Base-by-base conservation (phyloP, 2,797 vertebrate genomes). In the Dendrocincla fuliginosa region DNA sequence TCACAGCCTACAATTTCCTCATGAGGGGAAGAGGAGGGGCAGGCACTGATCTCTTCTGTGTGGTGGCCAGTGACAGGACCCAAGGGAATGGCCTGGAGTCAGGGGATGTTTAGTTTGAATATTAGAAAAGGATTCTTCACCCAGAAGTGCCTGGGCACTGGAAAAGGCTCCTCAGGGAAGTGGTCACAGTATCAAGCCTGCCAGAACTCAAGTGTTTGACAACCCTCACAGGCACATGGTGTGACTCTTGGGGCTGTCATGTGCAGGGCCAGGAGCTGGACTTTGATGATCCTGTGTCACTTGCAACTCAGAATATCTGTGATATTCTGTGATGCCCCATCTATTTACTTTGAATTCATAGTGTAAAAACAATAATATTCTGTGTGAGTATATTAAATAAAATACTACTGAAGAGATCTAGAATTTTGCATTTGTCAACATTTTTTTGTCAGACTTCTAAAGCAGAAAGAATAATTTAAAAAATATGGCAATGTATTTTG, bases 11-110 rank as follows among this genome's bases (percentile, higher is more conserved):
- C 50, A 64, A 5, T n/a, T 64, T 64, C 50, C n/a, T 64, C 0
- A 0, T 9, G 16, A 70, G 4, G 23, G 19, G 11, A 63, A 33
- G 1, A 39, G 16, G 5, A 82, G 24, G 35, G 19, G 50, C 13
- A 63, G 32, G 7, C 63, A 50, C 6, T 69, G n/a, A 25, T 10
- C 4, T 18, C 41, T 35, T 8, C n/a, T 15, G 19, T 46, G 7
- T 37, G 37, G 13, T 64, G 19, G 4, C 18, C 42, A 56, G 27
- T 7, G 28, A 30, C 19, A 63, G 37, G 15, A 76, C 23, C 4
- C 0, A 0, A 69, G 49, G 19, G 28, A 57, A 39, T 6, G 24
- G 28, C 44, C 24, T 52, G 37, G 52, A 19, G 20, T 2, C 20
- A 44, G 13, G 16, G 6, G 14, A 70, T 3, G 5, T 15, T 83